Conservation (phyloP, 2,113 vertebrate genomes). For the Mesocricetus auratus region DNA sequence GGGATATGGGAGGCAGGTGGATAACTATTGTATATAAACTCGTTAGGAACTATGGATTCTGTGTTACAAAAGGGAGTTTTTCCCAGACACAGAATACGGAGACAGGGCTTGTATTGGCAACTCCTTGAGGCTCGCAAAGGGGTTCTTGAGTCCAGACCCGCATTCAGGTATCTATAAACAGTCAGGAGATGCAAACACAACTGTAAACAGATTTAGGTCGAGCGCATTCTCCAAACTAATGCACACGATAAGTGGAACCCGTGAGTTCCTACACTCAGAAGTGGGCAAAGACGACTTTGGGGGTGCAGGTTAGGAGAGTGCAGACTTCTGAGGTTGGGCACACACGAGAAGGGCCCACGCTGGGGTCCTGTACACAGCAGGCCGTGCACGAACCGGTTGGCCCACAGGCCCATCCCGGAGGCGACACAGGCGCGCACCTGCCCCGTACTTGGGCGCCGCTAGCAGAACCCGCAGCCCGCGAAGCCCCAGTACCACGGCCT, state of each 20-base stretch:
- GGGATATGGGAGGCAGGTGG: fast-evolving
- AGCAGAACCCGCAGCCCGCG: not conserved
- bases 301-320: not conserved
- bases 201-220: not conserved
- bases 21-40: not conserved
- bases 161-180: not conserved
- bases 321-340: not conserved
- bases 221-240: not conserved
- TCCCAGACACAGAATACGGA: not conserved
- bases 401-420: not conserved
- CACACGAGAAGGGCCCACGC: not conserved
- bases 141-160: not conserved
- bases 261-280: fast-evolving
- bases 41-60: not conserved
- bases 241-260: not conserved
- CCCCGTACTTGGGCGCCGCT: not conserved
- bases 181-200: not conserved
- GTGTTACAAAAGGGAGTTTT: not conserved
- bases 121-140: not conserved
- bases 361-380: not conserved
- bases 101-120: not conserved
- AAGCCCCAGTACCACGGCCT: not conserved
- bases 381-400: not conserved
- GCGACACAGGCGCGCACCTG: not conserved
- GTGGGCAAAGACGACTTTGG: not conserved